Base-by-base conservation (phyloP, 2,113 vertebrate genomes). In the Hiodon alosoides region DNA sequence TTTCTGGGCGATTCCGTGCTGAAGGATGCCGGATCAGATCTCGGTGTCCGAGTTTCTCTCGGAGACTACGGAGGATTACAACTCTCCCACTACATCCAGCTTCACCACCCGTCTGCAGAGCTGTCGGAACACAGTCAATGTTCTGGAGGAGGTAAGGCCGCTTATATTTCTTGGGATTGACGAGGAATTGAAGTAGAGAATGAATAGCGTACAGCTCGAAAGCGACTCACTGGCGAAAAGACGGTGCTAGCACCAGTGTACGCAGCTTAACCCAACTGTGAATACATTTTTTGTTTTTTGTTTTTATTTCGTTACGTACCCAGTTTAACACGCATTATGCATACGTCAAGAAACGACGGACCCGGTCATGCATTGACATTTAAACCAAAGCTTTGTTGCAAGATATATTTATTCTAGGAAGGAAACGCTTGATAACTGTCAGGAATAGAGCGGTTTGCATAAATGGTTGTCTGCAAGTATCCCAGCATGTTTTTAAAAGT, bases 11-110 rank as follows among this genome's bases (percentile, higher is more conserved):
- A 84, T 78, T 79, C 67, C 59, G 53, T 68, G 71, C 53, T 60
- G 62, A 80, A 95, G 94, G 92, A 95, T 95, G 94, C 94, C 93
- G 91, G 93, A 95, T 91, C 94, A 94, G 91, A 95, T 95, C 89
- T 92, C 91, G 80, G 94, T 95, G 81, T 93, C 93, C 87, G 93
- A 95, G 89, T 95, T 99, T 88, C 95, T 99, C 88, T 93, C 95
- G 89, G 96, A 99, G 91, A 98, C 96, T 74, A 98, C 95, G 85
- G 96, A 99, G 92, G 97, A 99, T 93, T 99, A 98, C 92, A 98
- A 98, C 90, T 99, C 97, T 78, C 97, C 97, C 76, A 98, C 97
- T 58, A 98, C 96, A 47, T 98, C 97, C 90, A 99, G 96, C 91
- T 99, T 99, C 93, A 99, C 96, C 82, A 99, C 96, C 86, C 95